These are phyloP conservation scores for Scopus umbretta DNA, from an alignment of 2,113 vertebrate genomes.

Conservation along the genomic window DNA sequence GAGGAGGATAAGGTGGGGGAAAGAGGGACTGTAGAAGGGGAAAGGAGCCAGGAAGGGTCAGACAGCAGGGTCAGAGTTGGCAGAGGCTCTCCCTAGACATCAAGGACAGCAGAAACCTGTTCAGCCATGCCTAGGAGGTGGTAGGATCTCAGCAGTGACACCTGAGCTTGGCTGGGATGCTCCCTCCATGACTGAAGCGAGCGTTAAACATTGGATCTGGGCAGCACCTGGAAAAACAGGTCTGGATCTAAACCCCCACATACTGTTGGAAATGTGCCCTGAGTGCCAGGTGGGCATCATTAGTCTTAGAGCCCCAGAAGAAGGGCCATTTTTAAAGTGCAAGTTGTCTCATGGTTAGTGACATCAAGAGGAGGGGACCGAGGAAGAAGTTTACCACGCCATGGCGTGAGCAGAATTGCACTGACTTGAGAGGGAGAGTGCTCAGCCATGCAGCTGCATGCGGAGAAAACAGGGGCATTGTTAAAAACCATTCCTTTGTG, in stretches of 20 bases:
- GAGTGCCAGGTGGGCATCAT: not conserved
- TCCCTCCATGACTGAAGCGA: not conserved
- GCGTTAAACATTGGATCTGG: rapidly evolving
- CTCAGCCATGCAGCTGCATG: rapidly evolving
- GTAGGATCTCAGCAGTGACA: not conserved
- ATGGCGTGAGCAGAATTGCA: not conserved
- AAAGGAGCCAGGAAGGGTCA: not conserved
- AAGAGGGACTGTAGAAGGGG: not conserved
- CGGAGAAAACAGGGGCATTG: not conserved
- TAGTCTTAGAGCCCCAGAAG: not conserved
- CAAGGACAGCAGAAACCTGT: not conserved
- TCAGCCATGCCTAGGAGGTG: not conserved
- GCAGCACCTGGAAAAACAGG: not conserved
- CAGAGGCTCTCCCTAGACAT: not conserved
- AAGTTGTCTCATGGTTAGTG: not conserved
- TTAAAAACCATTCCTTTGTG: not conserved
- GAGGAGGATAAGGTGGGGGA: not conserved
- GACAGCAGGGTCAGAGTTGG: not conserved
- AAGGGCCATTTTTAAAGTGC: not conserved
- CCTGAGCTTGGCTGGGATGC: not conserved
- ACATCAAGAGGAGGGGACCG: not conserved
- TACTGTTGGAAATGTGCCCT: not conserved
- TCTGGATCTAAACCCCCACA: not conserved
- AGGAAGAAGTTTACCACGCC: not conserved
- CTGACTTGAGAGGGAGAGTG: rapidly evolving